Conservation (phyloP, 2,888 invertebrate genomes). For the Odontomyia ornata region DNA sequence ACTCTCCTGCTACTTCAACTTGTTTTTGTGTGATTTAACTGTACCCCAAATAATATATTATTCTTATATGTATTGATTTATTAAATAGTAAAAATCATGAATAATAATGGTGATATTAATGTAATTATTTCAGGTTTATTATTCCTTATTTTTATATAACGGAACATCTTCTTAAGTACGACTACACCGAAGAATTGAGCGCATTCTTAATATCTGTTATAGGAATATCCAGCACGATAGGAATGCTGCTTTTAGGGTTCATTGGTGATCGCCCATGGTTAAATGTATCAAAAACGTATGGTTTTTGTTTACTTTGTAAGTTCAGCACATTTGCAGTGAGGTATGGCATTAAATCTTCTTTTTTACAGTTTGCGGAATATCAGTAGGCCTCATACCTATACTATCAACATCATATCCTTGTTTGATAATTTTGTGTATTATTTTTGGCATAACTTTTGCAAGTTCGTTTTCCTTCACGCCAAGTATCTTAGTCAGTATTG, state of each 20-base stretch:
- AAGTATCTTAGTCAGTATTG: slow-evolving; percentile 85
- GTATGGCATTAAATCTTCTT: not conserved
- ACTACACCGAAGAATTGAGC: slow-evolving; percentile 76
- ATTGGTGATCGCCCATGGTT: slow-evolving; percentile 87
- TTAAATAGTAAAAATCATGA: too few relatives aligned
- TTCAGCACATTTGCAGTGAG: slow-evolving; percentile 22
- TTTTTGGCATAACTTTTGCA: slow-evolving; percentile 90
- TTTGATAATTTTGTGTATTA: slow-evolving; percentile 65
- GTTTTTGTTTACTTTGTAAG: slow-evolving; percentile 73
- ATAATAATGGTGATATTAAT: too few relatives aligned
- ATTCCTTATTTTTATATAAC: slow-evolving; percentile 94
- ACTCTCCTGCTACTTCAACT: too few relatives aligned
- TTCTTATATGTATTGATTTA: too few relatives aligned
- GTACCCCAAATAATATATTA: too few relatives aligned
- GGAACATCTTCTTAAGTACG: slow-evolving; percentile 79
- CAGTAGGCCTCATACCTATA: slow-evolving; percentile 61
- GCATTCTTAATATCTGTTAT: slow-evolving; percentile 86
- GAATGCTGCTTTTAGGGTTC: slow-evolving; percentile 88
- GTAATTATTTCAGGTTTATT: slow-evolving; percentile 78
- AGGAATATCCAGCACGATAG: slow-evolving; percentile 89
- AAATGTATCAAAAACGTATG: slow-evolving; percentile 84
- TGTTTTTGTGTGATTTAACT: too few relatives aligned
- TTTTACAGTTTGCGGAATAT: slow-evolving; percentile 60
- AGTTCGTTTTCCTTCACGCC: slow-evolving; percentile 93
- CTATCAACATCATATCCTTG: slow-evolving; percentile 57